phyloP scores from a whole-genome alignment of 2,888 invertebrate species.

The Andricus curvator region DNA sequence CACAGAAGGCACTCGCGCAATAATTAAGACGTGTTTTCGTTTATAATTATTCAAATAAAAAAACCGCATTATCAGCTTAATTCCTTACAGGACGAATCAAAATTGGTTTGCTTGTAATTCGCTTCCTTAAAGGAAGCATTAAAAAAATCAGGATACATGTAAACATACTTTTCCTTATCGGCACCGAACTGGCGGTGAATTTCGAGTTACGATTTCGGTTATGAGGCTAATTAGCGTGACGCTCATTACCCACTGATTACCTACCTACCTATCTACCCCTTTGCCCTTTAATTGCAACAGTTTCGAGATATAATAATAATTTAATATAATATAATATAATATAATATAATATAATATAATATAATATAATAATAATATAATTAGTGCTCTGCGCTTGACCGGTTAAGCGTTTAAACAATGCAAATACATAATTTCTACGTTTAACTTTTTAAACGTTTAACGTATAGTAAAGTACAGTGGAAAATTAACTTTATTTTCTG shows the following conservation, averaged over 20 bases:
- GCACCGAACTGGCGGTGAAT: conserved; percentile 2
- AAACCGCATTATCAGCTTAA: background rate
- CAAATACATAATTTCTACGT: too few species aligned
- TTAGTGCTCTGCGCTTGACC: too few species aligned
- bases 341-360: too few species aligned
- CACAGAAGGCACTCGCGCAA: background rate
- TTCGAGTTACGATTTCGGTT: conserved; percentile 20
- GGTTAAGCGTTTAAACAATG: too few species aligned
- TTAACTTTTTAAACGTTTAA: too few species aligned
- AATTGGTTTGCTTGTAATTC: conserved; percentile 1
- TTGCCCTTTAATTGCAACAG: too few species aligned
- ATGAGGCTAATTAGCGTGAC: conserved; percentile 31
- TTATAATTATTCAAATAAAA: conserved; percentile 22
- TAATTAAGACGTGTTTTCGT: background rate
- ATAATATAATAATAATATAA: too few species aligned
- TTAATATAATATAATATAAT: too few species aligned
- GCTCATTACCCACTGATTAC: background rate
- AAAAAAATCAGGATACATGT: conserved; percentile 34
- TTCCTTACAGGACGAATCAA: background rate
- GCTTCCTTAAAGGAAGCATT: conserved; percentile 7
- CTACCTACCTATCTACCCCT: background rate
- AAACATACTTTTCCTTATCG: conserved; percentile 15
- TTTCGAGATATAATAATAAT: too few species aligned
- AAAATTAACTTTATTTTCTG: too few species aligned
- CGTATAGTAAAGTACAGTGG: too few species aligned